Percentiles rank a stretch among this genome's conserved stretches.
These are phyloP conservation scores for Micrastur ruficollis DNA, from an alignment of 2,797 vertebrate genomes.

Conservation along the genomic window DNA sequence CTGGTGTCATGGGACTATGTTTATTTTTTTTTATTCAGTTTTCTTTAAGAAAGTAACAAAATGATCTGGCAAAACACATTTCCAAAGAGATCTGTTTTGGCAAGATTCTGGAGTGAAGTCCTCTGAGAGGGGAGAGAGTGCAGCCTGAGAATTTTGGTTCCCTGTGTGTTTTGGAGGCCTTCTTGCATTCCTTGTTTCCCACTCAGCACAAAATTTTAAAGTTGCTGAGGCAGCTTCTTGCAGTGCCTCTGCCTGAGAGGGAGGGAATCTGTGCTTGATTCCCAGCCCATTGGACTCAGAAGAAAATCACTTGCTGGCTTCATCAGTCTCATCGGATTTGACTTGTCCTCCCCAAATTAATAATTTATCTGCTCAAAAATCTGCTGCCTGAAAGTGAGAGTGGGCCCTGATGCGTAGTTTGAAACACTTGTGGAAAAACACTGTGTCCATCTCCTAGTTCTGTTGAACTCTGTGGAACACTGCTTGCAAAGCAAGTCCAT, in stretches of 20 bases:
- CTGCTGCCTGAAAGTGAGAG: background rate
- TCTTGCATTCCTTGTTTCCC: background rate
- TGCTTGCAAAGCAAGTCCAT: background rate
- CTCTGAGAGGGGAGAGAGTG: background rate
- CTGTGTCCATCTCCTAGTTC: background rate
- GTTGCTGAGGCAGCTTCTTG: slow-evolving; percentile 17
- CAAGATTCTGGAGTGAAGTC: background rate
- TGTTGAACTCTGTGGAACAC: background rate
- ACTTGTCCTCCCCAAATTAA: background rate
- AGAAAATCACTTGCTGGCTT: background rate
- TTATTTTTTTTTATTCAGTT: background rate
- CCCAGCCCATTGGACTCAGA: background rate
- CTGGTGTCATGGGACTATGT: background rate
- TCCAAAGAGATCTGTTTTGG: background rate
- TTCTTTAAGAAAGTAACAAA: background rate
- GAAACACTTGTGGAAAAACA: background rate
- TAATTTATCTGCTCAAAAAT: background rate
- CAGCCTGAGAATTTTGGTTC: background rate
- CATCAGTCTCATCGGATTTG: background rate
- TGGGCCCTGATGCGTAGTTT: background rate
- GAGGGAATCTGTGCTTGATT: background rate
- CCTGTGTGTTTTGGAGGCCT: background rate
- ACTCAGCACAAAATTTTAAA: background rate
- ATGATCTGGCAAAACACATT: background rate
- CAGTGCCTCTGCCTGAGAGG: background rate